phyloP scores from a whole-genome alignment of 2,797 vertebrate genomes.

The Triplophysa yarkandensis region DNA sequence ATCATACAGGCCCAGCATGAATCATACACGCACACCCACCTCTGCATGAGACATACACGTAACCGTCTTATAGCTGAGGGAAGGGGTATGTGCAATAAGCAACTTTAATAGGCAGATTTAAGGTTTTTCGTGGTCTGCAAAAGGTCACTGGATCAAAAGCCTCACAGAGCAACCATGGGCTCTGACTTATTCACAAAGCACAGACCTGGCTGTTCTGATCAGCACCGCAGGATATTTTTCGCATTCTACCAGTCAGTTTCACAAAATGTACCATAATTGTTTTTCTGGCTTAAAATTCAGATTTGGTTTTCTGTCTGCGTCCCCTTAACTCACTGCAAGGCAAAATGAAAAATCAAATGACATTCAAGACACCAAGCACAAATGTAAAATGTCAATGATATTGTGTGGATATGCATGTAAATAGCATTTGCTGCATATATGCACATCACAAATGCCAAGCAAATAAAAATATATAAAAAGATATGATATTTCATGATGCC shows the following conservation, averaged over 20 bases:
- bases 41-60: constrained; percentile 33
- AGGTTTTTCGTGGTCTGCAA: constrained; percentile 6
- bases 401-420: neutral
- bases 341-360: constrained; percentile 1
- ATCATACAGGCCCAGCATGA: constrained; percentile 49
- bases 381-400: neutral
- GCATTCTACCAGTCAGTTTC: neutral
- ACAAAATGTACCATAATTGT: neutral
- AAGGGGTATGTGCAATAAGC: constrained; percentile 32
- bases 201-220: constrained; percentile 6
- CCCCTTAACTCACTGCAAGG: constrained; percentile 9
- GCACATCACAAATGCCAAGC: neutral
- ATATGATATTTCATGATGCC: neutral
- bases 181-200: constrained; percentile 11
- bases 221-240: constrained; percentile 12
- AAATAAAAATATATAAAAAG: neutral
- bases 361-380: neutral
- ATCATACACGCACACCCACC: constrained; percentile 45
- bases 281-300: neutral
- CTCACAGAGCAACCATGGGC: constrained; percentile 8
- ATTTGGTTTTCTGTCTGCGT: neutral
- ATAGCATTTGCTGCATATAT: neutral
- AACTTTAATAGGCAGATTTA: constrained; percentile 9
- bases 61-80: constrained; percentile 11
- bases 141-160: constrained; percentile 11